Base-by-base conservation (phyloP, 92 coral and sea anemone species). In the Palythoa grandiflora region DNA sequence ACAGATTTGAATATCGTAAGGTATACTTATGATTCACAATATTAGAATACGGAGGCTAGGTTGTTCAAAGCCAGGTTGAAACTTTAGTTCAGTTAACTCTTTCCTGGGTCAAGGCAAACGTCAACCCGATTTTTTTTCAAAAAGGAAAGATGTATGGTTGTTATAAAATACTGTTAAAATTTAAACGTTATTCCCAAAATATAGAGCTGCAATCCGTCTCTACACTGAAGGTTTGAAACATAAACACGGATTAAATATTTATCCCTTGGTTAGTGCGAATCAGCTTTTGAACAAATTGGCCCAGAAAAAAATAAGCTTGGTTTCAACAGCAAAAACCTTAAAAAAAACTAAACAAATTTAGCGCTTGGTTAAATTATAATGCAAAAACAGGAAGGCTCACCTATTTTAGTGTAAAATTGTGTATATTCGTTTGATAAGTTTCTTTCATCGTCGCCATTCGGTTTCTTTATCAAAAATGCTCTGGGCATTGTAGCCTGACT, bases 381-480 rank as follows among this genome's bases (percentile, higher is more conserved):
- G 21, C 35, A 81, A 12, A 48, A 65, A 65, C 86, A 81, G 66
- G 75, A 19, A 47, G 28, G 51, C 86, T 47, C 39, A 81, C 76
- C 75, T 66, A 36, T 48, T 19, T 47, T 63, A 47, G 44, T 28
- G 47, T 28, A 81, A 44, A 20, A 38, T 3, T 74, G 38, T 51
- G 71, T 52, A 81, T 65, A 81, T 19, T 44, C 59, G 44, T 55
- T 81, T 68, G 8, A 75, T 68, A 21, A 7, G 15, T 37, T 70
- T 15, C 14, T 39, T n/a, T 71, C 75, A 19, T 81, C 61, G 4
- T 81, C 59, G 17, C 53, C 12, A 36, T n/a, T 68, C 21, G 86
- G 75, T 16, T 81, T 81, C 60, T 81, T 81, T 17, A 81, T 48
- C 61, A 81, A 66, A 66, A 81, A 81, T 44, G 86, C 86, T 68